Conservation (phyloP, 2,888 invertebrate species). For the Troilus luridus region DNA sequence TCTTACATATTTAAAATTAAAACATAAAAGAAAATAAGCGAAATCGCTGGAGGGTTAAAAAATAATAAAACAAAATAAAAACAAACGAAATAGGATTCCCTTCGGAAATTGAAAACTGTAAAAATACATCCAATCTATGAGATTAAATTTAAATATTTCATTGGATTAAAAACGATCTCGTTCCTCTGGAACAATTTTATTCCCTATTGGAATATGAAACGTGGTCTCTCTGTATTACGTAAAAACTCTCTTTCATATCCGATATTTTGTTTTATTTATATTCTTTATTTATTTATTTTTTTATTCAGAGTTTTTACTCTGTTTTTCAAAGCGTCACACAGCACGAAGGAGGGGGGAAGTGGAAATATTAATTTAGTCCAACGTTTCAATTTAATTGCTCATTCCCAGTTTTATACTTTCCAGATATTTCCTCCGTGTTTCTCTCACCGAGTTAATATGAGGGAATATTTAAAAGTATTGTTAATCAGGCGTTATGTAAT, state of each 20-base stretch:
- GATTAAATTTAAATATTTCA: constrained; percentile 52
- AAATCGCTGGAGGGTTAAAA: not conserved
- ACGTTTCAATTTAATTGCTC: constrained; percentile 33
- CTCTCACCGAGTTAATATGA: not conserved
- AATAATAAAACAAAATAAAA: not conserved
- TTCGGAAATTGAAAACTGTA: constrained; percentile 24
- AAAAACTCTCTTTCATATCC: constrained; percentile 41
- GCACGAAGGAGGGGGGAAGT: not conserved
- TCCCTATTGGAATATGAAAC: constrained; percentile 42
- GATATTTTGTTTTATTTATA: constrained; percentile 32
- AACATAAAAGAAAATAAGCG: constrained; percentile 40
- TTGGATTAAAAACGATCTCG: constrained; percentile 45
- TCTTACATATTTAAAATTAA: constrained; percentile 45
- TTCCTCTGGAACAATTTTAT: constrained; percentile 18
- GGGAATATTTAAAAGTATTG: not conserved
- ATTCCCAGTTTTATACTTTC: not conserved
- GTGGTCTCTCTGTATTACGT: constrained; percentile 9
- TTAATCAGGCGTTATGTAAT: not conserved
- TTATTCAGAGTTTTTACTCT: not conserved
- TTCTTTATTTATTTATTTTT: not conserved
- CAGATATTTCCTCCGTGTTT: not conserved
- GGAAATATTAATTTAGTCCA: constrained; percentile 28
- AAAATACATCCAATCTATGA: constrained; percentile 39
- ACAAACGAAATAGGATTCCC: not conserved
- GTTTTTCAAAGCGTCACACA: constrained; percentile 11